Evolutionary conservation across 2,888 invertebrate genomes (phyloP), one percentile per base, ranked within the genome.

Genomic region (Noctua fimbriata): DNA sequence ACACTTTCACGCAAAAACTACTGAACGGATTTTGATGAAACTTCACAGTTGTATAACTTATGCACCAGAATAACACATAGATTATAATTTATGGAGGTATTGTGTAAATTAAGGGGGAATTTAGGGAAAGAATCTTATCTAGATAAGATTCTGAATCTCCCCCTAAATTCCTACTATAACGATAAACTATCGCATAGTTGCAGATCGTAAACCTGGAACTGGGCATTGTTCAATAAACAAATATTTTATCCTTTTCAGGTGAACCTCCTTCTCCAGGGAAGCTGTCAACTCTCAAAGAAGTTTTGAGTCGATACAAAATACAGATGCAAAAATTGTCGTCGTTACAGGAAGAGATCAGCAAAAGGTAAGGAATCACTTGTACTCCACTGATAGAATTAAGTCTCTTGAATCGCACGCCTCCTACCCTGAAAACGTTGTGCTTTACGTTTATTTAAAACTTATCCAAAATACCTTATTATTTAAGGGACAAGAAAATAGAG

Each of bases 251-350:
- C 70, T 44, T 79, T 83, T 49, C 77, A 96, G 96, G 95, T 47
- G 96, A 96, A 80, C 94, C 95, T 2, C 94, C 95, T 3, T 96
- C 96, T 0, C 96, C 96, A 0, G 96, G 96, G 0, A 96, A 95
- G 88, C 89, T 97, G 73, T 92, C 95, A 28, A 95, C 95, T 14
- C 90, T 97, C 9, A 96, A 96, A 90, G 97, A 97, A 82, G 91
- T 95, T 18, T 89, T 97, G 28, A 95, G 91, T 83, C 90, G 95
- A 74, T 95, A 96, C 78, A 96, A 96, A 92, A 91, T 91, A 77
- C 96, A 97, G 78, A 85, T 94, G 73, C 95, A 95, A 77, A 96
- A 96, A 84, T 69, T 96, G 10, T 89, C 94, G 0, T 85, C 92
- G 36, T 87, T 96, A 63, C 96, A 96, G 86, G 96, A 97, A 71